These are phyloP conservation scores for Cydia strobilella DNA, from an alignment of 1,140 invertebrate species.

Conservation along the genomic window DNA sequence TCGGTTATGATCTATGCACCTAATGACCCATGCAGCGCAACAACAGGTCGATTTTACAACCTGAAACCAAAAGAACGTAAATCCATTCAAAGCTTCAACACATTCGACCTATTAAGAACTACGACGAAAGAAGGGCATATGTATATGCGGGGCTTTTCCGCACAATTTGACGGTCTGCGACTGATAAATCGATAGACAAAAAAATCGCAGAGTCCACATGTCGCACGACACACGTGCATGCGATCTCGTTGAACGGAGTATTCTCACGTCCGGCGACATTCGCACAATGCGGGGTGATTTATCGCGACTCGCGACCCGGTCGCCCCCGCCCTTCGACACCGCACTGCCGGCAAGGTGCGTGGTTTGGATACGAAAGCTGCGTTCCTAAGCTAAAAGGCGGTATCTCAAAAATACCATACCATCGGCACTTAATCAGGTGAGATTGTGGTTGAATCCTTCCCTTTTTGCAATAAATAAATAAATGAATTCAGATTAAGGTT, in stretches of 20 bases:
- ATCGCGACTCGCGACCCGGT: slow-evolving; percentile 46
- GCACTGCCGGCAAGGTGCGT: neutral
- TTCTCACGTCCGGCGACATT: slow-evolving; percentile 54
- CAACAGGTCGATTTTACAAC: neutral
- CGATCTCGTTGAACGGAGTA: slow-evolving; percentile 41
- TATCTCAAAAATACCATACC: too few relatives aligned
- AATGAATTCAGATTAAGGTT: too few relatives aligned
- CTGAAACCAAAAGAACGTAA: neutral
- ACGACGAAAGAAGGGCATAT: neutral
- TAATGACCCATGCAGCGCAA: slow-evolving; percentile 5
- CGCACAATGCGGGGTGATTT: slow-evolving; percentile 61
- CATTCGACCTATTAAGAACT: neutral
- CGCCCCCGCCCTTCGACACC: slow-evolving; percentile 38
- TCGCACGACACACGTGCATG: slow-evolving; percentile 44
- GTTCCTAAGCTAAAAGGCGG: too few relatives aligned
- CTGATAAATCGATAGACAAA: slow-evolving; percentile 39
- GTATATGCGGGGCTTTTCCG: too few relatives aligned
- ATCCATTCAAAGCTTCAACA: neutral
- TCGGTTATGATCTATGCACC: neutral
- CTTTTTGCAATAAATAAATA: too few relatives aligned
- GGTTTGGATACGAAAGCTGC: neutral
- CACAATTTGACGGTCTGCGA: slow-evolving; percentile 5
- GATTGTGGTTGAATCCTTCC: too few relatives aligned
- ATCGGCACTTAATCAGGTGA: too few relatives aligned
- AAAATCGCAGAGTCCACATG: slow-evolving; percentile 44